Conservation (phyloP, 2,797 vertebrate species). For the Neoniphon sammara region DNA sequence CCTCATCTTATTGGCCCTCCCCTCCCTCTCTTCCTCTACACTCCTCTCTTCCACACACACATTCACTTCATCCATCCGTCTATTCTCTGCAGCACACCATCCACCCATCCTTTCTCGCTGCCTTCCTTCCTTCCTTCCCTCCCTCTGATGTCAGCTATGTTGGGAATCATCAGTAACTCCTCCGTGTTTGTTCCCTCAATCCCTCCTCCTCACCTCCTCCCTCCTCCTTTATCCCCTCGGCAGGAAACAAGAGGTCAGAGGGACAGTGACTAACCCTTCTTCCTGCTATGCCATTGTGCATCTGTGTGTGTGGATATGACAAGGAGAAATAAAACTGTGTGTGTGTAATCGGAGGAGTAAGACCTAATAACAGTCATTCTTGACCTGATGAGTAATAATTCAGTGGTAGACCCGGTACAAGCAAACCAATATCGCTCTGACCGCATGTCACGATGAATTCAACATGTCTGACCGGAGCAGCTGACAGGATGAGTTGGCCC, state of each 20-base stretch:
- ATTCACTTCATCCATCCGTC: slow-evolving; percentile 30
- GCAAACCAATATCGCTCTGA: slow-evolving; percentile 48
- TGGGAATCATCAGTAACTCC: slow-evolving; percentile 29
- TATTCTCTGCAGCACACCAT: slow-evolving; percentile 41
- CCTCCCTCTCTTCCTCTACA: slow-evolving; percentile 5
- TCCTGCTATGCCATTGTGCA: slow-evolving; percentile 66
- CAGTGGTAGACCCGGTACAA: slow-evolving; percentile 21
- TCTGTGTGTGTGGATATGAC: slow-evolving; percentile 53
- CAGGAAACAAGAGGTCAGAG: slow-evolving; percentile 69
- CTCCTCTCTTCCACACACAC: slow-evolving; percentile 4
- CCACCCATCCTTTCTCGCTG: slow-evolving; percentile 47
- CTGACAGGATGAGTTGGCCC: slow-evolving; percentile 19
- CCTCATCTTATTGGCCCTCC: background rate
- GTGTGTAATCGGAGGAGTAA: slow-evolving; percentile 8
- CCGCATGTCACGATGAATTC: slow-evolving; percentile 30
- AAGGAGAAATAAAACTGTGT: slow-evolving; percentile 1
- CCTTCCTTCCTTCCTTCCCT: slow-evolving; percentile 54
- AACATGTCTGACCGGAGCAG: background rate
- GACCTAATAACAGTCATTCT: slow-evolving; percentile 17
- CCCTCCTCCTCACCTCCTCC: slow-evolving; percentile 44
- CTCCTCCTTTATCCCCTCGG: slow-evolving; percentile 38
- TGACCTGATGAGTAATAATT: slow-evolving; percentile 33
- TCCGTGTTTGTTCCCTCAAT: slow-evolving; percentile 42
- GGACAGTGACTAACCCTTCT: slow-evolving; percentile 67
- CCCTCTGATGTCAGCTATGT: slow-evolving; percentile 37